Base-by-base conservation (phyloP, 2,888 invertebrate genomes). In the Tribolium freemani region DNA sequence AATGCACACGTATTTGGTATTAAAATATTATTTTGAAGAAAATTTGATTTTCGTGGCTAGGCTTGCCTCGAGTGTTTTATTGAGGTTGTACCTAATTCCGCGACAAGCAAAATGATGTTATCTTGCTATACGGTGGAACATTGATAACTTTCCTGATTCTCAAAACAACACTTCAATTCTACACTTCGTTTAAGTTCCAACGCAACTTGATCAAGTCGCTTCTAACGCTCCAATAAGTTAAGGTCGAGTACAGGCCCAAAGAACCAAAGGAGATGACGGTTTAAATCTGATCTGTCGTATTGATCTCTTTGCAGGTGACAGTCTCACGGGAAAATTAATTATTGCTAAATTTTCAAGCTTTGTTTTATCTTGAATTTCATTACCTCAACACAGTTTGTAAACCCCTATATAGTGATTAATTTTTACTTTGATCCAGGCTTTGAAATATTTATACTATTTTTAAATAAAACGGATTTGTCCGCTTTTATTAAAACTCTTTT, bases 91-190 rank as follows among this genome's bases (percentile, higher is more conserved):
- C 38, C 38, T 38, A 54, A 53, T 53, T 53, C 53, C 9, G 45
- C 45, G 26, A 26, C 45, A 45, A 48, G 13, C 51, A 54, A 54
- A 30, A 26, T 54, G 2, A 44, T 44, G 57, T 44, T 44, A 44
- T 13, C 4, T 44, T 31, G 9, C 31, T 56, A 31, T 31, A 56
- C 31, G 31, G 3, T 44, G 44, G 16, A 57, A 16, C 44, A 57
- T 9, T 44, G 57, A 44, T 44, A 57, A 57, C 57, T 57, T 38
- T 20, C 56, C 38, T 56, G 56, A 56, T 56, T 56, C 57, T 44
- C 57, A 44, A 54, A 54, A 44, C 60, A 60, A 60, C 60, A 45
- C 60, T 60, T 60, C 60, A 60, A 60, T 60, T 60, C 60, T 60
- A 45, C 46, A 60, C 46, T 60, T 60, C 46, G 60, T 46, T 45